Base-by-base conservation (phyloP, 2,888 invertebrate species). In the Melitaea athalia region DNA sequence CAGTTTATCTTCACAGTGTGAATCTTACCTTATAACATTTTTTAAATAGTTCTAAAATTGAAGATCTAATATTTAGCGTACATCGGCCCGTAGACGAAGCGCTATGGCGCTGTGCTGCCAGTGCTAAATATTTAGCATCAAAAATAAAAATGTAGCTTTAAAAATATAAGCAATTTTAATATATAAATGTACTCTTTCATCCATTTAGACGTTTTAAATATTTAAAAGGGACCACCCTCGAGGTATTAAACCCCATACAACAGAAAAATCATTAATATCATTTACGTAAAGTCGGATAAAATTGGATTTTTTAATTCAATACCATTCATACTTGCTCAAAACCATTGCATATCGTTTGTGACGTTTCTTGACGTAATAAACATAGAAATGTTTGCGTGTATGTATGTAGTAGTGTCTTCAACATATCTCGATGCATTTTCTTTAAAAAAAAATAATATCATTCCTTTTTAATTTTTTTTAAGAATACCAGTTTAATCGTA, bases 31-130 rank as follows among this genome's bases (percentile, higher is more conserved):
- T 33, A 38, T 5, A 38, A 38, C 8, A 38, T 38, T 7, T 33
- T 38, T 12, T 45, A 10, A 11, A 43, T 12, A 4, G 8, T 8
- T 14, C 11, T 45, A 10, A 45, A 12, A 57, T 11, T 45, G 68
- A 57, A 55, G 81, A 85, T 85, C 81, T 74, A 70, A 74, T 81
- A 79, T 85, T 86, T 87, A 86, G 82, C 78, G 67, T n/a, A 72
- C 78, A 78, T 70, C 72, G 74, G 81, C 80, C 74, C 76, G 86
- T 89, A 90, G 87, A 85, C 79, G 24, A 43, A 73, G 82, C 75
- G 86, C 88, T 89, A 89, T 85, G 77, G 80, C 45, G 79, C 82
- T 75, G 80, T 81, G 83, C 85, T 85, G 83, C 82, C 77, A 85
- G 76, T 72, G 82, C 81, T 87, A 87, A 86, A 86, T 82, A 79